Evolutionary conservation across 2,113 vertebrate genomes (phyloP).

Genomic region (Brienomyrus brachyistius): DNA sequence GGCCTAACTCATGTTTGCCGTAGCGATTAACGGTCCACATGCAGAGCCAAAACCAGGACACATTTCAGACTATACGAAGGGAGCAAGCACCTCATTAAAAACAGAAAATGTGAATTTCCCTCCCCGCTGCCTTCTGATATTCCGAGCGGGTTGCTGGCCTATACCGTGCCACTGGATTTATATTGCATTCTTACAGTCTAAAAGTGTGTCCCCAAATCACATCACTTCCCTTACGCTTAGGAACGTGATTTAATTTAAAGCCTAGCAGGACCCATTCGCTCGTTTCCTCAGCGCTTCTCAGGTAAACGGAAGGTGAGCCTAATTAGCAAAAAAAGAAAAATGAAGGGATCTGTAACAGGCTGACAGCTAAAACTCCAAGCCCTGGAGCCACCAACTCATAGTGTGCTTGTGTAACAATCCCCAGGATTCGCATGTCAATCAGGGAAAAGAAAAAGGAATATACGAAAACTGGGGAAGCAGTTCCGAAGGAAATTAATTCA

Average conservation of each 20-base stretch:
- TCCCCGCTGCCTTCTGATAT: no score
- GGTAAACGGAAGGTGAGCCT: neutral
- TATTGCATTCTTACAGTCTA: slow-evolving; percentile 3
- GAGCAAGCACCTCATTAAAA: neutral
- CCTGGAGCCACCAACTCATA: neutral
- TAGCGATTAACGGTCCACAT: neutral
- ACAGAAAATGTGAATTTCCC: neutral
- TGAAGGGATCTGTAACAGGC: neutral
- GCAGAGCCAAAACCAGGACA: slow-evolving; percentile 10
- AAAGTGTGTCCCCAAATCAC: slow-evolving; percentile 29
- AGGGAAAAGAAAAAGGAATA: slow-evolving; percentile 38
- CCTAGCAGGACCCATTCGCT: neutral
- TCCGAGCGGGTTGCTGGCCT: neutral
- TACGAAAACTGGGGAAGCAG: slow-evolving; percentile 36
- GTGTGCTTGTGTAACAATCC: slow-evolving; percentile 10
- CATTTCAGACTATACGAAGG: slow-evolving; percentile 18
- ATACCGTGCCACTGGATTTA: neutral
- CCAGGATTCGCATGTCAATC: slow-evolving; percentile 32
- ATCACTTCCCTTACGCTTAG: neutral
- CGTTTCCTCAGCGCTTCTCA: neutral
- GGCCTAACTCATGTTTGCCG: neutral
- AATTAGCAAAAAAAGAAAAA: neutral
- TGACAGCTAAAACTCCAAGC: neutral
- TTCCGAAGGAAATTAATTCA: slow-evolving; percentile 54
- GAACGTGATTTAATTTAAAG: slow-evolving; percentile 11